Evolutionary conservation across 1,140 invertebrate genomes (phyloP).

Genomic region (Neelides sp.): DNA sequence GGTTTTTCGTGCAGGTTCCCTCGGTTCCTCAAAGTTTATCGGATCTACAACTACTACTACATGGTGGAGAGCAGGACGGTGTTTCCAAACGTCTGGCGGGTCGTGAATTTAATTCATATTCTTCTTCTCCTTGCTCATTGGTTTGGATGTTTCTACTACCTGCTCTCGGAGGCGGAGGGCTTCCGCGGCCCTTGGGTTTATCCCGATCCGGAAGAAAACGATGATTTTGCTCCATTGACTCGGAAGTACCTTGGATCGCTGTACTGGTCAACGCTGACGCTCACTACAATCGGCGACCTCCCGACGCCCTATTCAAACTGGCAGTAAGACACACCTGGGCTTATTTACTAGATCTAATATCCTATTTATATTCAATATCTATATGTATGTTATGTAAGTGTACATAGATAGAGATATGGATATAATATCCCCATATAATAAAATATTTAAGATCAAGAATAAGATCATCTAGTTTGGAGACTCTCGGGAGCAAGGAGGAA

Average conservation of each 20-base stretch:
- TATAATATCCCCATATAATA: too few species aligned
- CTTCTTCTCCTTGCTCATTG: constrained; percentile 86
- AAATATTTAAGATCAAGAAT: too few species aligned
- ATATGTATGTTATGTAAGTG: constrained; percentile 7
- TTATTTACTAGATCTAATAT: background rate
- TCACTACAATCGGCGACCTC: constrained; percentile 91
- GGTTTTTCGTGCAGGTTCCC: constrained; percentile 55
- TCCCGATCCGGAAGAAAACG: constrained; percentile 21
- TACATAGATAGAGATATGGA: constrained; percentile 10
- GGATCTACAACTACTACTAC: constrained; percentile 84
- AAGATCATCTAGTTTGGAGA: too few species aligned
- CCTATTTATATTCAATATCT: constrained; percentile 13
- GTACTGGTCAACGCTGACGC: constrained; percentile 89
- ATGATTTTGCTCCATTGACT: constrained; percentile 70
- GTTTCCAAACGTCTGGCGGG: constrained; percentile 92
- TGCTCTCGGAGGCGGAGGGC: constrained; percentile 79
- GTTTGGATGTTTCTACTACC: constrained; percentile 95
- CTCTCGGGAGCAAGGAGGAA: too few species aligned
- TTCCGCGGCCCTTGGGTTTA: constrained; percentile 41
- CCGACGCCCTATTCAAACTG: constrained; percentile 87
- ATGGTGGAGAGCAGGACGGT: constrained; percentile 89
- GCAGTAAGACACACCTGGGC: constrained; percentile 70
- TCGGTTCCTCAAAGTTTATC: constrained; percentile 71
- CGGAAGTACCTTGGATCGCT: constrained; percentile 86
- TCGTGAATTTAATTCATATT: constrained; percentile 87